phyloP scores from a whole-genome alignment of 2,888 invertebrate genomes.

The Caenorhabditis sp. region DNA sequence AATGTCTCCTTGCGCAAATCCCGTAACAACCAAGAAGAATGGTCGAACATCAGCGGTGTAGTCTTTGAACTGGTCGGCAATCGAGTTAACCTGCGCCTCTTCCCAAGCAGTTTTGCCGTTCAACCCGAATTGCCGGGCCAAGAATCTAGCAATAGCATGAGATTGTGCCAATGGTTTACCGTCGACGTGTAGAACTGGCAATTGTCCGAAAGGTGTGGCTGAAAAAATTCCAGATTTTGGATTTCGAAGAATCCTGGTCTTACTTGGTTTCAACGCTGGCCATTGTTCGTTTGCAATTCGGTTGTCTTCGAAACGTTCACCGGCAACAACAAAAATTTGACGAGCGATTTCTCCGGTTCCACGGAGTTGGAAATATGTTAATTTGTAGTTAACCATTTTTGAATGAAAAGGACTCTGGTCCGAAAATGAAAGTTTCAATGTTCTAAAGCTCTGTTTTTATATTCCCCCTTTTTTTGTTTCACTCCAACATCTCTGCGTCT shows the following conservation, averaged over 20 bases:
- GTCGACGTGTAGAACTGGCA: conserved; percentile 56
- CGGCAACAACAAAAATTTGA: conserved; percentile 33
- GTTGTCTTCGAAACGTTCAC: conserved; percentile 29
- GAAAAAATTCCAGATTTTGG: conserved; percentile 7
- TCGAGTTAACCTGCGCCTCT: conserved; percentile 46
- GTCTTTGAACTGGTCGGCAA: conserved; percentile 58
- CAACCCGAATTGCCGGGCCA: conserved; percentile 44
- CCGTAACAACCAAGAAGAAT: conserved; percentile 33
- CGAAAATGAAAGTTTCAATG: too few species aligned
- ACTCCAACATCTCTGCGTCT: too few species aligned
- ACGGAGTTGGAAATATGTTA: conserved; percentile 29
- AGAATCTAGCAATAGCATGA: conserved; percentile 51
- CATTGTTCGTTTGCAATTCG: conserved; percentile 42
- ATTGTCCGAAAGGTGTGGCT: conserved; percentile 53
- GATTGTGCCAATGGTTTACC: conserved; percentile 52
- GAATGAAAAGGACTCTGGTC: too few species aligned
- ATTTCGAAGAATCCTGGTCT: too few species aligned
- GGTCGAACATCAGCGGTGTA: conserved; percentile 37
- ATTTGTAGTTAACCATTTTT: conserved; percentile 31
- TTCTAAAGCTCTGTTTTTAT: too few species aligned
- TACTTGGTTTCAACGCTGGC: conserved; percentile 49
- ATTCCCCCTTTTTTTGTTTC: too few species aligned
- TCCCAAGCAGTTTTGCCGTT: conserved; percentile 51
- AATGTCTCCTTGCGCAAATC: conserved; percentile 45
- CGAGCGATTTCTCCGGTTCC: conserved; percentile 22